Base-by-base conservation (phyloP, 2,797 vertebrate species). In the Clarias pachynema region DNA sequence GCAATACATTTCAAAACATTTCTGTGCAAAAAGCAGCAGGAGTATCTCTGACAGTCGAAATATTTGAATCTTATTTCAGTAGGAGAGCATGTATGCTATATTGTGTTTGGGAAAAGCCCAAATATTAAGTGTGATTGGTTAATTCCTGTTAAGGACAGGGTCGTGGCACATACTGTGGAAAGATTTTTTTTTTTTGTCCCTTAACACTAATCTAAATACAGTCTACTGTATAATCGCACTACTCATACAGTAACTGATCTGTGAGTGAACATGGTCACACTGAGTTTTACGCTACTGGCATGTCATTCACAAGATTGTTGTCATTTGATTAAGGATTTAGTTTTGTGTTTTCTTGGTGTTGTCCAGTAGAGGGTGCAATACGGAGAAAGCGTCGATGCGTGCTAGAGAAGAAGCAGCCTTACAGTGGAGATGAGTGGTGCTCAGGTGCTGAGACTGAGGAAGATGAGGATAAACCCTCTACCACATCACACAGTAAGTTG, bases 391-490 rank as follows among this genome's bases (percentile, higher is more conserved):
- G 98, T 0, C 96, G 98, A 44, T 99, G 98, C 24, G 98, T 99
- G 86, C 93, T 99, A 94, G 97, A 99, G 87, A 96, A 97, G 93
- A 99, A 99, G 90, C 98, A 99, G 94, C 98, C 98, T 0, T 99
- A 99, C 88, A 99, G 98, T 0, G 98, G 98, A 60, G 98, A 99
- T 87, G 98, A 99, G 88, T 99, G 98, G 98, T 99, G 97, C 91
- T 99, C 98, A 2, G 98, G 98, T 20, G 97, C 97, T 0, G 98
- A 99, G 93, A 98, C 97, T 0, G 98, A 99, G 88, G 98, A 99
- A 9, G 96, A 96, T 62, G 98, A 99, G 4, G 98, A 98, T 92
- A 99, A 99, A 93, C 95, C 96, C 20, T 93, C 95, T 65, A 91
- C 94, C 87, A 93, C 95, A n/a, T 66, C 95, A 84, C 97, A 97